Percentiles rank a stretch among this genome's conserved stretches.
These are phyloP conservation scores for Scolopax mira DNA, from an alignment of 2,113 vertebrate genomes.

Conservation along the genomic window DNA sequence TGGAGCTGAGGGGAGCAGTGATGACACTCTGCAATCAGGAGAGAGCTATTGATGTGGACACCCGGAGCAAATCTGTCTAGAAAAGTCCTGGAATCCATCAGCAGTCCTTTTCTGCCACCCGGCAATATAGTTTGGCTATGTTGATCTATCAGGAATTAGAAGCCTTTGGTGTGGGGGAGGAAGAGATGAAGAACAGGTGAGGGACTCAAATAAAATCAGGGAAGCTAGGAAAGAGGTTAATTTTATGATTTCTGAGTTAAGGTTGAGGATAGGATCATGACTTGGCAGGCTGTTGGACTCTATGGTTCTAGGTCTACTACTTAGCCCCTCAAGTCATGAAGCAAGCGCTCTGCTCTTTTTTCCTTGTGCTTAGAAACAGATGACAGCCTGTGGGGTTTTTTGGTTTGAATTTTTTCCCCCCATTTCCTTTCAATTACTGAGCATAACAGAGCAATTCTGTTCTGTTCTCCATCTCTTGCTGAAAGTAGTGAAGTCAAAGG, in stretches of 20 bases:
- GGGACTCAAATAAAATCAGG: not conserved
- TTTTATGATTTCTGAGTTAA: not conserved
- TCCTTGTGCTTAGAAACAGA: not conserved
- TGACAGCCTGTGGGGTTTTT: not conserved
- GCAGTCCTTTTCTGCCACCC: not conserved
- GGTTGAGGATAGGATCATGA: rapidly evolving
- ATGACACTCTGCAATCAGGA: not conserved
- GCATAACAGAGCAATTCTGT: not conserved
- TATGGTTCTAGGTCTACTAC: not conserved
- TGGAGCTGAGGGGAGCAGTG: not conserved
- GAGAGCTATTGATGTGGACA: not conserved
- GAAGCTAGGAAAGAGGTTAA: not conserved
- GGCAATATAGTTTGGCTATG: not conserved
- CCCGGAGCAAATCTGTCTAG: not conserved
- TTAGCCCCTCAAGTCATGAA: not conserved
- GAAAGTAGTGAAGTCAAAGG: not conserved
- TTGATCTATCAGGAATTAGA: not conserved
- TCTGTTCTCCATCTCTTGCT: not conserved
- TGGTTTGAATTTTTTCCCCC: no score
- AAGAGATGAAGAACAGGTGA: not conserved
- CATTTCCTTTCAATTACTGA: not conserved
- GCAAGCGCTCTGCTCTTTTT: not conserved
- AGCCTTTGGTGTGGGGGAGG: not conserved
- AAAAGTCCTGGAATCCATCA: not conserved
- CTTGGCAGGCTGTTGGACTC: not conserved